Evolutionary conservation across 1,140 invertebrate species (phyloP).

Genomic region (Microplitis mediator): DNA sequence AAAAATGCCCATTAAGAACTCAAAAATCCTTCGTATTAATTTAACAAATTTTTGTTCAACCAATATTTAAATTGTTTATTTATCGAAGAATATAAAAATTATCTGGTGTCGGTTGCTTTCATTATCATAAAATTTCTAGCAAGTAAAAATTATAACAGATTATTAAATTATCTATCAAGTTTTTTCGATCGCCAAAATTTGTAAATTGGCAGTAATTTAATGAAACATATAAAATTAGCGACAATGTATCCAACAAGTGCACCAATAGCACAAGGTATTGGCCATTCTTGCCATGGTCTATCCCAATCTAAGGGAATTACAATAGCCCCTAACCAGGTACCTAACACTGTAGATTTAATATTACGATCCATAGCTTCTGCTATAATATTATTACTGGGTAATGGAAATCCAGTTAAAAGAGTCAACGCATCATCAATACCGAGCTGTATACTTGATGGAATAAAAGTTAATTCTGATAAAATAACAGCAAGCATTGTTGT

Average conservation of each 20-base stretch:
- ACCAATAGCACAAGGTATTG: conserved; percentile 75
- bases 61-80: too few relatives aligned
- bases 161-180: conserved; percentile 24
- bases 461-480: conserved; percentile 69
- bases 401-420: conserved; percentile 62
- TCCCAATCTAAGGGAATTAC: conserved; percentile 94
- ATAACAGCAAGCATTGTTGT: conserved; percentile 75
- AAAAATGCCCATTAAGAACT: too few relatives aligned
- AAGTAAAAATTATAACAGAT: background rate
- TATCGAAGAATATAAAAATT: background rate
- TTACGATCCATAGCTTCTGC: conserved; percentile 66
- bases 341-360: conserved; percentile 71
- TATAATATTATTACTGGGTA: conserved; percentile 60
- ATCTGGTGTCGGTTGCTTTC: too few relatives aligned
- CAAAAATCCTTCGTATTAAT: too few relatives aligned
- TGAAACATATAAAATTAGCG: conserved; percentile 65
- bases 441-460: conserved; percentile 69
- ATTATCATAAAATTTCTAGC: too few relatives aligned
- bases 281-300: conserved; percentile 85
- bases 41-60: too few relatives aligned
- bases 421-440: conserved; percentile 65
- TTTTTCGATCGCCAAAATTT: conserved; percentile 28
- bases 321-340: conserved; percentile 87
- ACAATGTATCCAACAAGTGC: conserved; percentile 70
- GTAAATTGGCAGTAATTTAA: conserved; percentile 50